Conservation (phyloP, 2,797 vertebrate genomes). For the Crypturellus tataupa region DNA sequence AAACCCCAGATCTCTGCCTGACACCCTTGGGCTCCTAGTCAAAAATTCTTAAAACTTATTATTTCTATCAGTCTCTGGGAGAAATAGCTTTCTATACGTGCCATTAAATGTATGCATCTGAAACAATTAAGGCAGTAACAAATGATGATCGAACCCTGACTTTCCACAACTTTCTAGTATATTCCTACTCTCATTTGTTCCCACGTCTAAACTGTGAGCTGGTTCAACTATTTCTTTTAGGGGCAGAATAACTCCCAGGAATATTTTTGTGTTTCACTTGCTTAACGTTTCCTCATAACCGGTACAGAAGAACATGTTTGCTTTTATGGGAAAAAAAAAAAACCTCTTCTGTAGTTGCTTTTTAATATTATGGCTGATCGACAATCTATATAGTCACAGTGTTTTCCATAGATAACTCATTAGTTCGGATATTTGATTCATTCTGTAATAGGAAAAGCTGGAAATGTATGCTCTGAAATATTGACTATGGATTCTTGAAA, state of each 20-base stretch:
- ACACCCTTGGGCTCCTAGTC: neutral
- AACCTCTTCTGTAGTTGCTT: neutral
- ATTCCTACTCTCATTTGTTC: fast-evolving
- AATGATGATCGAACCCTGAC: neutral
- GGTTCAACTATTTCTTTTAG: neutral
- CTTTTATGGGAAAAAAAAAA: neutral
- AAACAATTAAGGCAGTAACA: neutral
- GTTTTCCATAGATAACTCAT: neutral
- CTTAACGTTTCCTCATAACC: neutral
- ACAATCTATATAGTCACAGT: neutral
- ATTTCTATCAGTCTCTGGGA: neutral
- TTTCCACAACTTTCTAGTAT: neutral
- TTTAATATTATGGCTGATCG: neutral
- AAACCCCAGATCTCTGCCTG: too few species aligned
- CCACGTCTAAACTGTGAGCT: neutral
- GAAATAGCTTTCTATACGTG: neutral
- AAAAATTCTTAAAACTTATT: neutral
- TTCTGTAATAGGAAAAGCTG: neutral
- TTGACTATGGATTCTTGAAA: neutral
- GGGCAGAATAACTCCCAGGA: neutral
- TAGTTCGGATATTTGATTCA: neutral
- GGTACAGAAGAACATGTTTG: neutral
- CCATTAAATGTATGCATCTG: neutral
- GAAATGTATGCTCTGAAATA: neutral
- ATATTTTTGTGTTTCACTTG: neutral